phyloP scores from a whole-genome alignment of 2,888 invertebrate genomes.

The Chrysolina americana region DNA sequence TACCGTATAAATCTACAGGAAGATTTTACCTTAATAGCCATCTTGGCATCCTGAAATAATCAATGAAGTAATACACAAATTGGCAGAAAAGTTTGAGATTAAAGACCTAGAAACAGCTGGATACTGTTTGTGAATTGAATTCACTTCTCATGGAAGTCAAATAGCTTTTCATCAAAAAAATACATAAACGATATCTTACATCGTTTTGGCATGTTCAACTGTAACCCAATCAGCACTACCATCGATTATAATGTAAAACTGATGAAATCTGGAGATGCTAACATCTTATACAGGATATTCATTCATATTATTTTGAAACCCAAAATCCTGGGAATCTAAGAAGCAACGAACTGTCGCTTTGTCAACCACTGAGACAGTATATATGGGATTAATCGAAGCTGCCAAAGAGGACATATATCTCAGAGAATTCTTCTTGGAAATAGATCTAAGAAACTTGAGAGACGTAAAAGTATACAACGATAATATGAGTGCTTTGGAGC shows the following conservation, averaged over 20 bases:
- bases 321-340: too few species aligned
- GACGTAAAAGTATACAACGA: too few species aligned
- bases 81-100: constrained; percentile 47
- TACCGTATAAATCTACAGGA: constrained; percentile 43
- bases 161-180: constrained; percentile 47
- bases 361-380: too few species aligned
- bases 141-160: constrained; percentile 36
- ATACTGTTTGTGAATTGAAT: constrained; percentile 55
- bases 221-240: constrained; percentile 54
- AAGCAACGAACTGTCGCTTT: too few species aligned
- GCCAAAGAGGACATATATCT: too few species aligned
- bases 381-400: too few species aligned
- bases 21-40: constrained; percentile 43
- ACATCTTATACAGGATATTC: not conserved
- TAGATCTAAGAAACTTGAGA: too few species aligned
- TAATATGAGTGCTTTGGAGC: too few species aligned
- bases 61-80: too few species aligned
- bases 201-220: constrained; percentile 56
- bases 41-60: constrained; percentile 53
- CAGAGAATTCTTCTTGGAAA: too few species aligned
- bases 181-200: constrained; percentile 54
- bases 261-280: not conserved
- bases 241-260: constrained; percentile 20
- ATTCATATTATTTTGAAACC: too few species aligned
- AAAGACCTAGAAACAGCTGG: too few species aligned